Evolutionary conservation across 2,797 vertebrate species (phyloP), one percentile per base, ranked within the genome.

Genomic region (Sebastes wilsoni): DNA sequence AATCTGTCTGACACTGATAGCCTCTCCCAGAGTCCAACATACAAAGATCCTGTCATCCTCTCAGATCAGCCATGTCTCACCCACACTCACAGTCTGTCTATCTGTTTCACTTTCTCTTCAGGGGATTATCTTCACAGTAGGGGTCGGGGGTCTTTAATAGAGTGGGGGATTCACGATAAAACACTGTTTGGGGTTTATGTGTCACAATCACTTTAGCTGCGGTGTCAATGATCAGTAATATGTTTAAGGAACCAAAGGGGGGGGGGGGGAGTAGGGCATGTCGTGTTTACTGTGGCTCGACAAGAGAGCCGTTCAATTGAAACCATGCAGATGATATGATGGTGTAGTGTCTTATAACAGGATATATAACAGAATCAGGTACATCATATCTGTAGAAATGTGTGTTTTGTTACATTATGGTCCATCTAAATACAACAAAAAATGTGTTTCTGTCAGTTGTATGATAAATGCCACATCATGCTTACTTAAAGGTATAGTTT

Each of bases 51-150:
- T 76, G 72, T 85, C 81, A 68, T 79, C 81, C 71, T 42, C 72
- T 75, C 73, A 76, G 66, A 80, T 75, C 74, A 66, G 32, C 54
- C 77, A 46, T 38, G 74, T 87, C 79, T 67, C 72, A 25, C 56
- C 65, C 68, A 16, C 56, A 8, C 61, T 66, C 56, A 32, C 7
- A 18, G 22, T 38, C 12, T 27, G 5, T 58, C 52, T 72, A 3
- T 65, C 55, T 68, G 4, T 62, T 68, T 80, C 12, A 60, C 67
- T 79, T 84, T 85, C 62, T 72, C 66, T 56, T 72, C 56, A 9
- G 60, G 8, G 68, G 79, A 90, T 91, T 85, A 88, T 79, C 67
- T 70, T 82, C 88, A 69, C 82, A 90, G 85, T n/a, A 54, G 75
- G 84, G 72, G 87, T 58, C 1, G 0, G 59, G 65, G 46, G 30